Evolutionary conservation across 2,888 invertebrate genomes (phyloP).

Genomic region (Elysia crispata): DNA sequence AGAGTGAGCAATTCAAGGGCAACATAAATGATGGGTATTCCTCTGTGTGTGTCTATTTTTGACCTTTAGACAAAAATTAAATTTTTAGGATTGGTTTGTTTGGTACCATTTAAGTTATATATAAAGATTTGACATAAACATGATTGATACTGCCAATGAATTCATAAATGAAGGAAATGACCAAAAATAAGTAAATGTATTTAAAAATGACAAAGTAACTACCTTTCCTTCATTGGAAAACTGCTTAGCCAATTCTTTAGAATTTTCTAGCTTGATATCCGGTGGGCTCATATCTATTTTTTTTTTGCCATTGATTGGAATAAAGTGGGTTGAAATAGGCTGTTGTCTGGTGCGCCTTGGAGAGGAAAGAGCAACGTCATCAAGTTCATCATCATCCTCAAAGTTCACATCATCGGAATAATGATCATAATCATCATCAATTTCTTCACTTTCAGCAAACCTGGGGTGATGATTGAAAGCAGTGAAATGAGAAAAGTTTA

Average conservation of each 20-base stretch:
- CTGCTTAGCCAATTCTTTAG: constrained; percentile 63
- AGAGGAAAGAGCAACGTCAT: constrained; percentile 3
- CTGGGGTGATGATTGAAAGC: neutral
- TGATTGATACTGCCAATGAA: too few relatives aligned
- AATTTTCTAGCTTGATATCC: constrained; percentile 65
- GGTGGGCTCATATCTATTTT: constrained; percentile 71
- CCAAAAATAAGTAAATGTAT: too few relatives aligned
- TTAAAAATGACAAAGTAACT: neutral
- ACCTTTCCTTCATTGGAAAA: constrained; percentile 65
- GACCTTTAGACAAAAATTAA: too few relatives aligned
- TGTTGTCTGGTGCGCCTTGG: constrained; percentile 14
- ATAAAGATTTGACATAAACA: too few relatives aligned
- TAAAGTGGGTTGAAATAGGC: constrained; percentile 23
- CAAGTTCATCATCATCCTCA: neutral
- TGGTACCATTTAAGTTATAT: too few relatives aligned
- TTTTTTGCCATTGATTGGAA: constrained; percentile 62
- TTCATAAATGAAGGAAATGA: too few relatives aligned
- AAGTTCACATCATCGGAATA: too few relatives aligned
- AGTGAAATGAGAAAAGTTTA: constrained; percentile 10
- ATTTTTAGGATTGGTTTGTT: too few relatives aligned
- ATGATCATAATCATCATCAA: constrained; percentile 12
- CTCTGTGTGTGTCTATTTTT: too few relatives aligned
- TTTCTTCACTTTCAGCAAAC: constrained; percentile 1
- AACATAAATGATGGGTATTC: too few relatives aligned
- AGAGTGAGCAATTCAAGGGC: too few relatives aligned